Percentiles rank a stretch among this genome's conserved stretches.
These are phyloP conservation scores for Potorous gilbertii DNA, from an alignment of 2,797 vertebrate genomes.

Conservation along the genomic window DNA sequence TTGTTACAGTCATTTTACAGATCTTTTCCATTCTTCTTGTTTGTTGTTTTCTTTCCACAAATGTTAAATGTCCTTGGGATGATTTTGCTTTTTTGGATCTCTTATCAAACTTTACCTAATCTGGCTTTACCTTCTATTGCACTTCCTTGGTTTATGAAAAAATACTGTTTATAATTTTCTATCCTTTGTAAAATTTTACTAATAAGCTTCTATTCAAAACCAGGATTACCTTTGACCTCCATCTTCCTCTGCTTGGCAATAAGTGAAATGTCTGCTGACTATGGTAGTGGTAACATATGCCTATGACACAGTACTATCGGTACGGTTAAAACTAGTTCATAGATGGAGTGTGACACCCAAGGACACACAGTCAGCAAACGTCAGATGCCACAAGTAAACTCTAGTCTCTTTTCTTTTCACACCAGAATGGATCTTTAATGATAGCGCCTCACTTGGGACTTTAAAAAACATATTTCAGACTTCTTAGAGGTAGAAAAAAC, in stretches of 20 bases:
- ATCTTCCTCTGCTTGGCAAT: background rate
- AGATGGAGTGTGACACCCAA: background rate
- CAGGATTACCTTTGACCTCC: background rate
- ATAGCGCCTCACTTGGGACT: background rate
- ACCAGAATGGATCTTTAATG: background rate
- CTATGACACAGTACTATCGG: background rate
- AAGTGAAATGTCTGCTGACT: background rate
- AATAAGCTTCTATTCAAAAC: background rate
- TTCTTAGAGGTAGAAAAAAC: background rate
- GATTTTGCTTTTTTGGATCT: background rate
- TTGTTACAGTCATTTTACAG: background rate
- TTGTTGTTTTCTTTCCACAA: background rate
- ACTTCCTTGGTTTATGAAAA: background rate
- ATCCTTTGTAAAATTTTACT: background rate
- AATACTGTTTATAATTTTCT: background rate
- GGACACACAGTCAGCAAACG: background rate
- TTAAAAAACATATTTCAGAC: background rate
- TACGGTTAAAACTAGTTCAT: background rate
- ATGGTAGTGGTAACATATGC: background rate
- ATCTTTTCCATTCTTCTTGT: background rate
- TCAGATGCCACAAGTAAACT: background rate
- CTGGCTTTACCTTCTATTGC: background rate
- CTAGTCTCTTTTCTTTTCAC: background rate
- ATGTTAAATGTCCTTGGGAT: background rate
- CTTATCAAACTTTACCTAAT: background rate